Conservation (phyloP, 2,888 invertebrate species). For the Hirtodrosophila trivittata region DNA sequence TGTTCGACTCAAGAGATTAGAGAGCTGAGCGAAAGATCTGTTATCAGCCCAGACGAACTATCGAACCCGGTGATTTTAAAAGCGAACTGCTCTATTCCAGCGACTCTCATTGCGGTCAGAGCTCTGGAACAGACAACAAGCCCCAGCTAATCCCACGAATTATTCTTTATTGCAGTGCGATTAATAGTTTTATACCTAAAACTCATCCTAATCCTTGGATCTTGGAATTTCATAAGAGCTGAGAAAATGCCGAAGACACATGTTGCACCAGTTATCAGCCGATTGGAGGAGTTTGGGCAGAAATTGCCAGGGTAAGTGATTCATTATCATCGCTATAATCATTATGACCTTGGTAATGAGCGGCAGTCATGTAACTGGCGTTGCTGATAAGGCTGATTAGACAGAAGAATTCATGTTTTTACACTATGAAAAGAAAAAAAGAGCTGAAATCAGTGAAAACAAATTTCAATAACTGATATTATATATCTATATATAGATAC, state of each 20-base stretch:
- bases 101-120: conserved; percentile 34
- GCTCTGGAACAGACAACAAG: conserved; percentile 15
- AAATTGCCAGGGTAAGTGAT: conserved; percentile 80
- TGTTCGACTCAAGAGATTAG: neutral
- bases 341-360: conserved; percentile 69
- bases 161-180: conserved; percentile 17
- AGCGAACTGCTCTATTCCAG: conserved; percentile 14
- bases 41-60: conserved; percentile 43
- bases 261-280: conserved; percentile 72
- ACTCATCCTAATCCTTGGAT: conserved; percentile 13
- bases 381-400: conserved; percentile 35
- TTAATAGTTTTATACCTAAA: conserved; percentile 4
- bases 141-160: neutral
- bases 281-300: conserved; percentile 77
- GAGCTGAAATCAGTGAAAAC: neutral
- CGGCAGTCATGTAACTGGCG: conserved; percentile 68
- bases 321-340: conserved; percentile 17
- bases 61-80: conserved; percentile 38
- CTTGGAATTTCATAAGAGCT: conserved; percentile 16
- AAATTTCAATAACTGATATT: neutral
- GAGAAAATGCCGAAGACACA: conserved; percentile 76
- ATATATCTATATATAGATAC: conserved; percentile 59
- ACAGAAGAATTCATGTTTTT: too few relatives aligned
- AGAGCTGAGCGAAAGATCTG: conserved; percentile 22
- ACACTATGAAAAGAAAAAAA: conserved; percentile 5